Evolutionary conservation across 2,797 vertebrate species (phyloP).

Genomic region (Lycodopsis pacificus): DNA sequence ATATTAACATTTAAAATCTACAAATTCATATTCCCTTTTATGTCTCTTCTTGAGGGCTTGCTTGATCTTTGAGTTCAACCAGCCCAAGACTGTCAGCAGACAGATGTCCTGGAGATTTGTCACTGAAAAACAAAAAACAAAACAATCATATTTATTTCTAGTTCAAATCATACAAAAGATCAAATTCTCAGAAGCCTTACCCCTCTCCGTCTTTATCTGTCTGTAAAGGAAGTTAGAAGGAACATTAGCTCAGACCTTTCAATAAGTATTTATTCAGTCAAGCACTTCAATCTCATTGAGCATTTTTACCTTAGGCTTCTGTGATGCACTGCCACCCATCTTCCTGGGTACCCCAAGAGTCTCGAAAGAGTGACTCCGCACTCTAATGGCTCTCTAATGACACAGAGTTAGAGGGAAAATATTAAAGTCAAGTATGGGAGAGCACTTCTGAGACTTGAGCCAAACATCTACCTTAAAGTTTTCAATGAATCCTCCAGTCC

Average conservation of each 20-base stretch:
- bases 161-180: neutral
- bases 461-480: conserved; percentile 82
- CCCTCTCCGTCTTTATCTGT: conserved; percentile 80
- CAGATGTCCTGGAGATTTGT: conserved; percentile 67
- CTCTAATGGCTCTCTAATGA: conserved; percentile 89
- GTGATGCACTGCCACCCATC: conserved; percentile 61
- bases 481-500: conserved; percentile 86
- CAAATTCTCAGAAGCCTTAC: conserved; percentile 49
- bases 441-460: neutral
- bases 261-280: conserved; percentile 10
- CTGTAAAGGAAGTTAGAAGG: conserved; percentile 57
- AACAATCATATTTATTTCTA: neutral
- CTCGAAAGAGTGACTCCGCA: conserved; percentile 92
- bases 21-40: conserved; percentile 41
- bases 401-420: neutral
- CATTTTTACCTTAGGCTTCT: conserved; percentile 76
- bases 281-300: neutral
- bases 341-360: conserved; percentile 85
- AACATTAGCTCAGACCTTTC: neutral
- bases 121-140: conserved; percentile 71
- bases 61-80: conserved; percentile 74
- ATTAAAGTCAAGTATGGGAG: neutral
- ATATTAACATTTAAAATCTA: conserved; percentile 43
- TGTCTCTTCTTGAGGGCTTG: conserved; percentile 81
- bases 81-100: conserved; percentile 52